A percentile compares a stretch with the other conserved stretches of the same genome.
phyloP scores from a whole-genome alignment of 2,797 vertebrate genomes.

The Peromyscus nudipes region DNA sequence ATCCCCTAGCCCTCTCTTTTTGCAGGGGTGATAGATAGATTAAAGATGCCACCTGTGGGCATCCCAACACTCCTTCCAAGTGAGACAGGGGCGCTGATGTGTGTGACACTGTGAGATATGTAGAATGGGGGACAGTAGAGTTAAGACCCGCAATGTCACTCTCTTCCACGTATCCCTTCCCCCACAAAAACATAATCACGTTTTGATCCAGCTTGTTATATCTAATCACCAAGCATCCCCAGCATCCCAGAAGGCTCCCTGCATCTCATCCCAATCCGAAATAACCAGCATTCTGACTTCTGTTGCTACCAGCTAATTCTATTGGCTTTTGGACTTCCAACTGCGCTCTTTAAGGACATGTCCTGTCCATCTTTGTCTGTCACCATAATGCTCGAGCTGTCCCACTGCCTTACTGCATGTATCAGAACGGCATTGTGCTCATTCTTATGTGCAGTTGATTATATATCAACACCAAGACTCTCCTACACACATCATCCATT shows the following conservation, averaged over 20 bases:
- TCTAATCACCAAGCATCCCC: neutral
- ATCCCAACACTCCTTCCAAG: neutral
- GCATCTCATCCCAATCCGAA: neutral
- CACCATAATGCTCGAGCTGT: accelerated
- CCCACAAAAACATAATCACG: neutral
- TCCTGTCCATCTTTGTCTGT: neutral
- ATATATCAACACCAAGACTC: accelerated
- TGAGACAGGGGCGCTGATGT: accelerated
- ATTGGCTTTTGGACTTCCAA: neutral
- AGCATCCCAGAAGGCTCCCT: neutral
- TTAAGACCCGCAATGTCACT: neutral
- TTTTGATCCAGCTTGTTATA: neutral
- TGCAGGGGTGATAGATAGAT: neutral
- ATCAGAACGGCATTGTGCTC: neutral
- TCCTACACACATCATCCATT: neutral
- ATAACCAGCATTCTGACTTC: neutral
- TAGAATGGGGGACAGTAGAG: neutral
- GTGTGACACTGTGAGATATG: neutral
- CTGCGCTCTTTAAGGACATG: accelerated
- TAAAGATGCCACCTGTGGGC: neutral
- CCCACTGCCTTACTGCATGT: accelerated
- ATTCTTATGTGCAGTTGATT: too few relatives aligned
- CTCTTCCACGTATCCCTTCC: neutral
- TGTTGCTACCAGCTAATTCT: neutral
- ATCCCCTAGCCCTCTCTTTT: neutral